Evolutionary conservation across 2,888 invertebrate genomes (phyloP).

Genomic region (Aphidius colemani): DNA sequence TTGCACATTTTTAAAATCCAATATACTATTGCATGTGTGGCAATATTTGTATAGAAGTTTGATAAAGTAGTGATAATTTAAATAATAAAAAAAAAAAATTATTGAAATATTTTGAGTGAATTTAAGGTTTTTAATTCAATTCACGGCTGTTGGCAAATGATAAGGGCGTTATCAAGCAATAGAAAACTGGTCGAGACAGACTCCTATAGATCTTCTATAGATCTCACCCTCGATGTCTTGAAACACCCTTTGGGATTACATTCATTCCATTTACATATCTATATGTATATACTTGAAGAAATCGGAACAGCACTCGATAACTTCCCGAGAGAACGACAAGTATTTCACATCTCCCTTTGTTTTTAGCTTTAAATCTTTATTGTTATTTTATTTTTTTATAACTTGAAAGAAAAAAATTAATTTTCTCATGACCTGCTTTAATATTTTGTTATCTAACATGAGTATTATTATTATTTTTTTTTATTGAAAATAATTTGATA

Average conservation of each 20-base stretch:
- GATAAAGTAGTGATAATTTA: background rate
- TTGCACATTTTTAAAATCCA: background rate
- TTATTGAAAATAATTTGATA: no score
- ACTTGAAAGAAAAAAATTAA: no score
- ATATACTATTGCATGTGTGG: background rate
- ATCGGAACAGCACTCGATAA: background rate
- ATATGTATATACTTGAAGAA: conserved; percentile 48
- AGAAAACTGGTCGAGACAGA: background rate
- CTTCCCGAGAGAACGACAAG: no score
- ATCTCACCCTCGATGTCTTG: conserved; percentile 18
- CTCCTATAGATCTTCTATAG: no score
- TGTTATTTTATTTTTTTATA: no score
- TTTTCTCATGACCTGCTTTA: no score
- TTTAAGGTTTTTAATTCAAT: background rate
- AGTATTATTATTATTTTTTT: no score
- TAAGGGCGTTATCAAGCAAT: conserved; percentile 20
- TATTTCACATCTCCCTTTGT: no score
- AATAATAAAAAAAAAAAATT: background rate
- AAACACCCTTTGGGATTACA: conserved; percentile 40
- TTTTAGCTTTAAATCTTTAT: no score
- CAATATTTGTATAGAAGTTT: background rate
- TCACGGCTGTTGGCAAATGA: conserved; percentile 4
- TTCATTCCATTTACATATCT: conserved; percentile 38
- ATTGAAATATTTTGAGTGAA: no score
- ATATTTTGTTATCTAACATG: no score